Base-by-base conservation (phyloP, 2,888 invertebrate species). In the Pharmacophagus antenor region DNA sequence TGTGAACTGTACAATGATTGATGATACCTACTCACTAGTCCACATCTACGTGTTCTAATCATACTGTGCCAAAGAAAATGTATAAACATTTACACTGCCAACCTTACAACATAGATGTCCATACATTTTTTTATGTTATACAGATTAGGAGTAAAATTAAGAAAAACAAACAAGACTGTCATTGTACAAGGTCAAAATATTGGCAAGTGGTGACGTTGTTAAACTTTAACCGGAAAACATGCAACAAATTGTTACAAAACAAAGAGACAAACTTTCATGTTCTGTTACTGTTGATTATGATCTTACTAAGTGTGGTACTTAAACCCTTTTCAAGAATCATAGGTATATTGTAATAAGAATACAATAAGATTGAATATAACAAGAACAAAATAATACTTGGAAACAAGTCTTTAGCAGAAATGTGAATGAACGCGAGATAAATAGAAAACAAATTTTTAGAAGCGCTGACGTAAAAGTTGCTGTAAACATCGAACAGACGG, bases 401-500 rank as follows among this genome's bases (percentile, higher is more conserved):
- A 37, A n/a, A 37, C 5, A n/a, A 3, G 0, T n/a, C 0, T 37
- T 37, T 37, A 2, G 2, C 1, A 37, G n/a, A 37, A n/a, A n/a
- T 3, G 5, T 37, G 37, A 37, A n/a, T 37, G 37, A 37, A 37
- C 1, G 3, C n/a, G 5, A 4, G 37, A 8, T 37, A n/a, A n/a
- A n/a, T 1, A 17, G 20, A 6, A 18, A 7, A n/a, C 18, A 44
- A 25, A 48, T 48, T 23, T 48, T 23, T 23, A 25, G 23, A 22
- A 22, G 17, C 48, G 23, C 25, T 12, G n/a, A n/a, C n/a, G n/a
- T 21, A 48, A 48, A 23, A 48, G 48, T 50, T 31, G 15, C 12
- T 18, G 41, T 54, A 23, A 25, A 46, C 15, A 46, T 46, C 46
- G 46, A 25, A 2, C 41, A 27, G 44, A 46, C 27, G n/a, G 18